Conservation (phyloP, 2,797 vertebrate species). For the Rachycentron canadum region DNA sequence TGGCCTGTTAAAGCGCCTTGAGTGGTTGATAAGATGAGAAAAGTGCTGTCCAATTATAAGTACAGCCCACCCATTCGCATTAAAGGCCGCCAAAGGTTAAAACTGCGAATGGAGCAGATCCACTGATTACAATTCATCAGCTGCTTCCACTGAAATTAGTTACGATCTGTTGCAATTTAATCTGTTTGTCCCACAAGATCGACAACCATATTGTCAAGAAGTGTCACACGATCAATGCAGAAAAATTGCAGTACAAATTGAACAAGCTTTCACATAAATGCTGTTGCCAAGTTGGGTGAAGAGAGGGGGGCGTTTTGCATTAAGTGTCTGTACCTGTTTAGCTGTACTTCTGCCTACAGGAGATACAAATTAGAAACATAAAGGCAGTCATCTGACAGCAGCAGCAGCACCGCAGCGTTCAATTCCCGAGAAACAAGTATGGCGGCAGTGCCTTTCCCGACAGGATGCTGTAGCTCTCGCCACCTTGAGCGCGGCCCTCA, state of each 20-base stretch:
- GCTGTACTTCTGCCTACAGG: background rate
- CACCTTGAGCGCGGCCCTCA: conserved; percentile 34
- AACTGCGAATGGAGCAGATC: too few relatives aligned
- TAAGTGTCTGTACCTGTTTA: background rate
- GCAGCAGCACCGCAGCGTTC: background rate
- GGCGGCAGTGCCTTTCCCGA: background rate
- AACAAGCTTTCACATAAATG: background rate
- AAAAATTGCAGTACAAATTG: background rate
- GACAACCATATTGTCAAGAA: too few relatives aligned
- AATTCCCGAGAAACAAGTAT: too few relatives aligned
- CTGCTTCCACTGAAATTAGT: too few relatives aligned
- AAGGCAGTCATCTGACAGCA: background rate
- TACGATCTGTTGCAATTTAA: too few relatives aligned
- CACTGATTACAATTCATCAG: too few relatives aligned
- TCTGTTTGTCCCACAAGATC: too few relatives aligned
- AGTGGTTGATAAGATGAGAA: too few relatives aligned
- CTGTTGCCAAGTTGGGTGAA: background rate
- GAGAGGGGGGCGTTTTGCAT: background rate
- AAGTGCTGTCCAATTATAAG: too few relatives aligned
- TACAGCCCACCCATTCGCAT: too few relatives aligned
- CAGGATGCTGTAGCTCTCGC: conserved; percentile 1
- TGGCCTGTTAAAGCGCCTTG: too few relatives aligned
- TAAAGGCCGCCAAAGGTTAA: too few relatives aligned
- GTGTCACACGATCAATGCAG: background rate
- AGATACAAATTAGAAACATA: background rate